A percentile compares a stretch with the other conserved stretches of the same genome.
Conservation (phyloP, 1,140 invertebrate genomes). For the Pseudobourletiella spinata region DNA sequence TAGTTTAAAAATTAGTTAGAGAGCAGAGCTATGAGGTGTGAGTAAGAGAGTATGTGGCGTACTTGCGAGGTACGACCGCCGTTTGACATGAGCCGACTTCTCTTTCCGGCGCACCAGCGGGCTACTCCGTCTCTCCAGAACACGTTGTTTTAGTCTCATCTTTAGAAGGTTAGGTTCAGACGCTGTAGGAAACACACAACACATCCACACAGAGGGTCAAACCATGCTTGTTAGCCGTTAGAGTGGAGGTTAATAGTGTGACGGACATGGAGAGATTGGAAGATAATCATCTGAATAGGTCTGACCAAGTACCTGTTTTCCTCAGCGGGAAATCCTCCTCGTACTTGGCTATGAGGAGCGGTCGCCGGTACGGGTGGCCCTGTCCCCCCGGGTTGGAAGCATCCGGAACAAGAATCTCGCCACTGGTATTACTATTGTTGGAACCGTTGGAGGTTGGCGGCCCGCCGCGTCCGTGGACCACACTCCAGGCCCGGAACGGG, state of each 20-base stretch:
- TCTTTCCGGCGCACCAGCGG: slow-evolving; percentile 77
- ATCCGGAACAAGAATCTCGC: slow-evolving; percentile 2
- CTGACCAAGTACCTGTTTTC: slow-evolving; percentile 98
- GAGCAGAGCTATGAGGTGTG: too few relatives aligned
- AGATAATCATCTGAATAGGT: not conserved
- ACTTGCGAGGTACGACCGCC: slow-evolving; percentile 67
- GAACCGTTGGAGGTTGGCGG: not conserved
- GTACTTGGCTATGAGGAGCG: slow-evolving; percentile 53
- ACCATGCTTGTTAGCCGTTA: too few relatives aligned
- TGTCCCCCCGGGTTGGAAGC: not conserved
- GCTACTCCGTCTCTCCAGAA: slow-evolving; percentile 78
- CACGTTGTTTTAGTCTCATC: slow-evolving; percentile 89
- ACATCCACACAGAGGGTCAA: too few relatives aligned
- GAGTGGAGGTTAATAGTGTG: too few relatives aligned
- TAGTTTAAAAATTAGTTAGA: not conserved
- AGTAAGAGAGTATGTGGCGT: too few relatives aligned
- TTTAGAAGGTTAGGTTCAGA: slow-evolving; percentile 96
- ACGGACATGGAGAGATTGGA: too few relatives aligned
- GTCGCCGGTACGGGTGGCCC: slow-evolving; percentile 41
- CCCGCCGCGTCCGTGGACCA: slow-evolving; percentile 20
- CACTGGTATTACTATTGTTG: slow-evolving; percentile 6
- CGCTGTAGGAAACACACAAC: slow-evolving; percentile 56
- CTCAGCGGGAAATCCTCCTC: slow-evolving; percentile 82
- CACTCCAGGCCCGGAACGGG: slow-evolving; percentile 69
- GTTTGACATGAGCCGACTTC: slow-evolving; percentile 62